A percentile compares a stretch with the other conserved stretches of the same genome.
Conservation (phyloP, 2,888 invertebrate species). For the Pediacus dermestoides region DNA sequence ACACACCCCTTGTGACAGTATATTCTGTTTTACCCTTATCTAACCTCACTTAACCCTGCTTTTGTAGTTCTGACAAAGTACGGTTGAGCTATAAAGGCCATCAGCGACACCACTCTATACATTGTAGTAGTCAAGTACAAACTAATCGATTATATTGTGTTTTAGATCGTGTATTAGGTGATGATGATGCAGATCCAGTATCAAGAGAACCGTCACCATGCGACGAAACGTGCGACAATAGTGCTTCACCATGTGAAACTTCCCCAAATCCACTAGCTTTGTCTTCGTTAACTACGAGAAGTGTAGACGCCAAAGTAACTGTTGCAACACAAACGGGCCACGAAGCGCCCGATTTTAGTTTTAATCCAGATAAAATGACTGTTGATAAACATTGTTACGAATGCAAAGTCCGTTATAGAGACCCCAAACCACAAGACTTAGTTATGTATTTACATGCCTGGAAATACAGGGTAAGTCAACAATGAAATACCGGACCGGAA, state of each 20-base stretch:
- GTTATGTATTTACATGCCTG: constrained; percentile 96
- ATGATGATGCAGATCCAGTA: constrained; percentile 62
- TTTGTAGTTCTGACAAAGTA: too few species aligned
- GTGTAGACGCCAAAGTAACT: constrained; percentile 56
- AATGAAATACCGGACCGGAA: constrained; percentile 2
- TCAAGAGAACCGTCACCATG: constrained; percentile 72
- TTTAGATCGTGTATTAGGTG: constrained; percentile 51
- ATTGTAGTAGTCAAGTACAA: neutral
- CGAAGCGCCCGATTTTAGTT: constrained; percentile 65
- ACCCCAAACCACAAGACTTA: constrained; percentile 87
- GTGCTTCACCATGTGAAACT: constrained; percentile 43
- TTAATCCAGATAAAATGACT: constrained; percentile 68
- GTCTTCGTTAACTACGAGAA: constrained; percentile 47
- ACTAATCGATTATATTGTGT: constrained; percentile 13
- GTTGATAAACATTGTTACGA: constrained; percentile 87
- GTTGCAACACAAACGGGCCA: constrained; percentile 86
- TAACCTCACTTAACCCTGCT: too few species aligned
- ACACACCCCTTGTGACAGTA: too few species aligned
- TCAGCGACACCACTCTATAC: neutral
- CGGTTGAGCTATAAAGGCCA: neutral
- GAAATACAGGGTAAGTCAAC: constrained; percentile 72
- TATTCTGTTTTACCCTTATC: too few species aligned
- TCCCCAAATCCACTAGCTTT: constrained; percentile 38
- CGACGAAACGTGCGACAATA: constrained; percentile 54
- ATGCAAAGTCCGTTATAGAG: constrained; percentile 87